phyloP scores from a whole-genome alignment of 53 echinoderm and acorn worm genomes.

The Holothuria scabra region DNA sequence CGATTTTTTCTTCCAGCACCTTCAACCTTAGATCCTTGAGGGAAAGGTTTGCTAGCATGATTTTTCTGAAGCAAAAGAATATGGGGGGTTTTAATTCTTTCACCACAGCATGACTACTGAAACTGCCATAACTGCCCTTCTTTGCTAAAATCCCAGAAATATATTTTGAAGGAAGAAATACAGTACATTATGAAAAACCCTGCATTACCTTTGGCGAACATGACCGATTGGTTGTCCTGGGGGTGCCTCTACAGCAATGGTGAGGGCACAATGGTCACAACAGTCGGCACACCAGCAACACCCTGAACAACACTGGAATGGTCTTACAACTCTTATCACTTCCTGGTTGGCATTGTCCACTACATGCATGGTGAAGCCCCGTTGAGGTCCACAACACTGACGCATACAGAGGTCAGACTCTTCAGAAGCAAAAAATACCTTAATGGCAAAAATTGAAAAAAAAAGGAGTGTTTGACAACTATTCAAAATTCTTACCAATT shows the following conservation, averaged over 20 bases:
- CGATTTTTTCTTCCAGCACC: no score
- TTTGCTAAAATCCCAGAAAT: no score
- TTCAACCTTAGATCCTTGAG: no score
- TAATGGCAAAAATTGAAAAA: neutral
- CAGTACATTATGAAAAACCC: no score
- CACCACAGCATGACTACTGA: no score
- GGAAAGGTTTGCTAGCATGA: no score
- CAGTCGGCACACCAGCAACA: conserved; percentile 38
- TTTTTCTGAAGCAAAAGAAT: no score
- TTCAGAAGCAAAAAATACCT: conserved; percentile 46
- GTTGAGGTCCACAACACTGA: conserved; percentile 6
- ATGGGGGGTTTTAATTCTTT: no score
- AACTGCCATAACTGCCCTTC: no score
- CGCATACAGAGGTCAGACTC: conserved; percentile 35
- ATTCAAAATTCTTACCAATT: no score
- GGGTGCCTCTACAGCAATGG: conserved; percentile 30
- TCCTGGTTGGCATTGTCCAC: neutral
- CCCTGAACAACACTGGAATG: conserved; percentile 28
- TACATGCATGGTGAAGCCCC: conserved; percentile 25
- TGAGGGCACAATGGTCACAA: conserved; percentile 20
- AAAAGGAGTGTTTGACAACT: neutral
- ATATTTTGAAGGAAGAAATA: no score
- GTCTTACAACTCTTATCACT: conserved; percentile 9
- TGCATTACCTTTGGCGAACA: conserved; percentile 20
- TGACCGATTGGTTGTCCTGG: conserved; percentile 22